These are phyloP conservation scores for Rallus crepitans DNA, from an alignment of 2,797 vertebrate species.

Conservation along the genomic window DNA sequence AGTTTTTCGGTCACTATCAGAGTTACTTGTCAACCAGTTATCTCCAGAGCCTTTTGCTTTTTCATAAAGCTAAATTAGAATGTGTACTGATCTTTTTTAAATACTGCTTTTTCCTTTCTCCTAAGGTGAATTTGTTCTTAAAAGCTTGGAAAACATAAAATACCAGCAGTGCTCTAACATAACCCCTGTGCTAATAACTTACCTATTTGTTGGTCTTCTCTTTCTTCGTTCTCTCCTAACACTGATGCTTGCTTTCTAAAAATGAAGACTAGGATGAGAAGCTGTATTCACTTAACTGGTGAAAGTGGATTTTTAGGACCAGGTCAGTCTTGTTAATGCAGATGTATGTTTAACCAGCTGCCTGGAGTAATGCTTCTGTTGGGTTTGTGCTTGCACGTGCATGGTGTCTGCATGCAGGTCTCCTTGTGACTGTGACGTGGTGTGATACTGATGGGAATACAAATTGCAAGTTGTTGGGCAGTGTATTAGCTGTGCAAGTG, in stretches of 20 bases:
- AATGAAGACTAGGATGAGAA: constrained; percentile 81
- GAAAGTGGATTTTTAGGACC: constrained; percentile 81
- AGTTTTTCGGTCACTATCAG: neutral
- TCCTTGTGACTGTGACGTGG: constrained; percentile 21
- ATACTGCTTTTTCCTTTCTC: neutral
- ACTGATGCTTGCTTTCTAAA: constrained; percentile 81
- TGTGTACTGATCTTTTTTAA: neutral
- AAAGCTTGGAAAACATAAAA: constrained; percentile 43
- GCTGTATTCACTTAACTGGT: constrained; percentile 77
- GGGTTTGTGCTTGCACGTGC: constrained; percentile 71
- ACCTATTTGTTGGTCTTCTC: constrained; percentile 68
- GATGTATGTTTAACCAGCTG: constrained; percentile 70
- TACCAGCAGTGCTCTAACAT: constrained; percentile 43
- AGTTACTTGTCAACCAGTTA: neutral
- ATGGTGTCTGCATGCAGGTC: constrained; percentile 50
- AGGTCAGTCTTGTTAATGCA: constrained; percentile 70
- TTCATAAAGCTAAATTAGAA: neutral
- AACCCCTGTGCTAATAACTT: constrained; percentile 56
- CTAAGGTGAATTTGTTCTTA: constrained; percentile 18
- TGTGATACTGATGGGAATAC: neutral
- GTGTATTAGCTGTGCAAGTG: neutral
- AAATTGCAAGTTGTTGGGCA: neutral
- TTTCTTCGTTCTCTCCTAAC: constrained; percentile 77
- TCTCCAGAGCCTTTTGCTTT: neutral
- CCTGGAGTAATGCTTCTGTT: constrained; percentile 73